These are phyloP conservation scores for Temnopleurus reevesii DNA, from an alignment of 53 echinoderm and acorn worm genomes.

Conservation along the genomic window DNA sequence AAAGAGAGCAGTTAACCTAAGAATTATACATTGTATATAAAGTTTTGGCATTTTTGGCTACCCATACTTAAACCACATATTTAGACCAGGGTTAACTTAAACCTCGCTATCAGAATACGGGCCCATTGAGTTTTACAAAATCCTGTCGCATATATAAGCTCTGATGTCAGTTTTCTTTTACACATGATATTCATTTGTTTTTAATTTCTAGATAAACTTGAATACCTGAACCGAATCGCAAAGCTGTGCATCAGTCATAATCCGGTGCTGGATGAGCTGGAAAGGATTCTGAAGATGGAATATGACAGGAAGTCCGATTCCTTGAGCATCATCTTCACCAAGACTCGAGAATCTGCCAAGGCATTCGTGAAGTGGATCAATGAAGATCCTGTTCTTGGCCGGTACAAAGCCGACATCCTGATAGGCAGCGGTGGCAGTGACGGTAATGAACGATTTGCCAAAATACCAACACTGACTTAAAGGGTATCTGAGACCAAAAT, in stretches of 20 bases:
- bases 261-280: constrained; percentile 68
- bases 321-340: constrained; percentile 72
- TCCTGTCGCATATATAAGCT: too few species aligned
- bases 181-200: background rate
- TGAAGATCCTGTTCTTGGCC: constrained; percentile 52
- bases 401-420: constrained; percentile 69
- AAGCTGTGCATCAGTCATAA: constrained; percentile 57
- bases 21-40: too few species aligned
- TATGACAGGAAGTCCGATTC: constrained; percentile 52
- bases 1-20: too few species aligned
- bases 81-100: too few species aligned
- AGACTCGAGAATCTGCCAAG: constrained; percentile 63
- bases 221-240: constrained; percentile 31
- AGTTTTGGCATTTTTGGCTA: too few species aligned
- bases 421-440: constrained; percentile 81
- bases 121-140: too few species aligned
- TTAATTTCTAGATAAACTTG: constrained; percentile 44
- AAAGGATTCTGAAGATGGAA: background rate
- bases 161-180: background rate
- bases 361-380: constrained; percentile 73
- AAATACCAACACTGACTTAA: too few species aligned
- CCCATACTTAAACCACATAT: too few species aligned
- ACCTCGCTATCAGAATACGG: too few species aligned
- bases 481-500: too few species aligned
- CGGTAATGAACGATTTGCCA: too few species aligned